These are phyloP conservation scores for Mythimna pallens DNA, from an alignment of 2,888 invertebrate genomes.

Conservation along the genomic window DNA sequence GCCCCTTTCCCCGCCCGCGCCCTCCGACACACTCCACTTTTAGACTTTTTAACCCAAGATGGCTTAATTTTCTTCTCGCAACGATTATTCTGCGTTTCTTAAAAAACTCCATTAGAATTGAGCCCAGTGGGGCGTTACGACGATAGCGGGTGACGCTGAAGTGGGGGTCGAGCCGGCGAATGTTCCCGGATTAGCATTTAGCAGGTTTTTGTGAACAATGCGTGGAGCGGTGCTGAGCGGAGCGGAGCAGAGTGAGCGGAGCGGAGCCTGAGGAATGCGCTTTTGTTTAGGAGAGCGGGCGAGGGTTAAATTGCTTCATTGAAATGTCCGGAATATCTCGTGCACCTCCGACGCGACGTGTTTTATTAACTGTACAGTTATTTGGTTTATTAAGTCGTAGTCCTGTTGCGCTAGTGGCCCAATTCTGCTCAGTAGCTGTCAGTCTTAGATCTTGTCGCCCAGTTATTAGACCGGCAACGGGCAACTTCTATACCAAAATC, in stretches of 20 bases:
- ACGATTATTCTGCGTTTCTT: slow-evolving; percentile 81
- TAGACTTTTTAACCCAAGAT: slow-evolving; percentile 88
- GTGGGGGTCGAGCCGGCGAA: slow-evolving; percentile 59
- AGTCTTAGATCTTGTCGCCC: background rate
- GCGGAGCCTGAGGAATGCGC: slow-evolving; percentile 64
- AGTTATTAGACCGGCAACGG: background rate
- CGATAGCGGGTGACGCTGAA: slow-evolving; percentile 55
- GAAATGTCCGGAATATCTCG: slow-evolving; percentile 61
- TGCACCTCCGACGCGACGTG: slow-evolving; percentile 36
- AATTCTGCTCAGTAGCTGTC: background rate
- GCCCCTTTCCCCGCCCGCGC: slow-evolving; percentile 43
- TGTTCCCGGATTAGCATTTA: slow-evolving; percentile 78
- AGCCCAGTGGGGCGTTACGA: slow-evolving; percentile 66
- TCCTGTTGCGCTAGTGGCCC: slow-evolving; percentile 28
- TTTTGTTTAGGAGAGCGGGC: slow-evolving; percentile 66
- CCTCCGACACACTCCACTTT: slow-evolving; percentile 75
- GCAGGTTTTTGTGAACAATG: slow-evolving; percentile 73
- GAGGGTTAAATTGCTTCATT: slow-evolving; percentile 69
- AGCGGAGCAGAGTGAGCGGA: slow-evolving; percentile 49
- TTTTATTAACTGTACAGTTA: slow-evolving; percentile 59
- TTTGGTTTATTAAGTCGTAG: slow-evolving; percentile 58
- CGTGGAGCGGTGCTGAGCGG: slow-evolving; percentile 63
- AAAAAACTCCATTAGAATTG: slow-evolving; percentile 83
- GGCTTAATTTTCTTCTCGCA: slow-evolving; percentile 86
- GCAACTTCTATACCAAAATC: background rate